Percentiles rank a stretch among this genome's conserved stretches.
phyloP scores from a whole-genome alignment of 1,140 invertebrate genomes.

The Chlorops oryzae region DNA sequence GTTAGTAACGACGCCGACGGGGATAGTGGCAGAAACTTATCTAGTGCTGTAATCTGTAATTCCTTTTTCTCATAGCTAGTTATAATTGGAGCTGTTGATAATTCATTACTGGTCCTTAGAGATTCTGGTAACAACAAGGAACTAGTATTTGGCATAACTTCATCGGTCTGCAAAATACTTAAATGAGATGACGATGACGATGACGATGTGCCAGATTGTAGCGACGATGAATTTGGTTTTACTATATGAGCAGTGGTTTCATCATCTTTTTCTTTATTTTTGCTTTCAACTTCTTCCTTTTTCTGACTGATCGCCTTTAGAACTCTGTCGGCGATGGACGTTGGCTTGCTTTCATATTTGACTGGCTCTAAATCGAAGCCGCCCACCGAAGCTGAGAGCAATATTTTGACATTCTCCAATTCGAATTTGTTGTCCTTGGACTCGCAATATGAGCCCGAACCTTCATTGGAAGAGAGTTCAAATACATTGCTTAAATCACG shows the following conservation, averaged over 20 bases:
- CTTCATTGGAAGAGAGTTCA: slow-evolving; percentile 36
- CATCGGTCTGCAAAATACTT: too few species aligned
- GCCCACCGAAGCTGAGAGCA: slow-evolving; percentile 30
- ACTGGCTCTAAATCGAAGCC: slow-evolving; percentile 37
- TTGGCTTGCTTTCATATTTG: slow-evolving; percentile 43
- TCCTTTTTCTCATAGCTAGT: too few species aligned
- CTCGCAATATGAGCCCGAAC: slow-evolving; percentile 45
- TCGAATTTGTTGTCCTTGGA: slow-evolving; percentile 51
- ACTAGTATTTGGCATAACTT: too few species aligned
- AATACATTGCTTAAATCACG: slow-evolving; percentile 33
- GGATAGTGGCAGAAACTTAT: too few species aligned
- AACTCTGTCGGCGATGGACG: slow-evolving; percentile 57
- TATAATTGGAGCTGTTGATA: too few species aligned
- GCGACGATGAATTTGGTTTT: too few species aligned
- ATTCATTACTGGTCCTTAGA: too few species aligned
- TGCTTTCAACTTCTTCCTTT: slow-evolving; percentile 43
- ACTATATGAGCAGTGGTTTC: too few species aligned
- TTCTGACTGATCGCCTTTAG: slow-evolving; percentile 53
- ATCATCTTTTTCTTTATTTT: slow-evolving; percentile 21
- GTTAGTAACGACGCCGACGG: background rate
- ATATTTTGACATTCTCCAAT: slow-evolving; percentile 49
- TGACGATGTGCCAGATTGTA: too few species aligned
- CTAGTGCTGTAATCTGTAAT: too few species aligned
- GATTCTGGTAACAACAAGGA: too few species aligned
- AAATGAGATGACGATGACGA: too few species aligned